These are phyloP conservation scores for Diceros bicornis DNA, from an alignment of 2,797 vertebrate genomes.

Conservation along the genomic window DNA sequence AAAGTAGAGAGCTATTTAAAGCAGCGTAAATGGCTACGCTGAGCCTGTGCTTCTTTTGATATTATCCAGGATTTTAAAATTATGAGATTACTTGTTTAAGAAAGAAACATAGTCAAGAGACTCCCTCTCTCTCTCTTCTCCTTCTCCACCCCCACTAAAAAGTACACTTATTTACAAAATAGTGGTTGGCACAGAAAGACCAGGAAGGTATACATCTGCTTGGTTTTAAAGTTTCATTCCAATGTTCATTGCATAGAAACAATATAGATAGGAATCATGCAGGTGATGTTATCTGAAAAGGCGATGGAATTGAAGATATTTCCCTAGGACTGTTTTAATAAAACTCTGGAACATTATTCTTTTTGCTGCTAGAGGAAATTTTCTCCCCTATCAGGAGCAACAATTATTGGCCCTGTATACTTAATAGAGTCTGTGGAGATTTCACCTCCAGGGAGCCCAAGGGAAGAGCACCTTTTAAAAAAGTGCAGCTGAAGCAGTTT, in stretches of 20 bases:
- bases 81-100: conserved; percentile 54
- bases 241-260: conserved; percentile 53
- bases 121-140: not conserved
- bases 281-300: conserved; percentile 37
- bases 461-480: conserved; percentile 25
- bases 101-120: conserved; percentile 20
- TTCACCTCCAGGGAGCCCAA: not conserved
- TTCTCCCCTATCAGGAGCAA: conserved; percentile 23
- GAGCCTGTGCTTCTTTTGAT: conserved; percentile 69
- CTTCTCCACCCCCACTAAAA: not conserved
- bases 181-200: conserved; percentile 54
- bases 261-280: conserved; percentile 33
- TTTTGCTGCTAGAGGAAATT: conserved; percentile 53
- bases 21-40: conserved; percentile 23
- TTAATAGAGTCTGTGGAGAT: conserved; percentile 9
- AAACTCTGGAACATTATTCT: not conserved
- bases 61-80: conserved; percentile 78
- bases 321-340: conserved; percentile 51
- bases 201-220: conserved; percentile 30
- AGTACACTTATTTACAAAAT: conserved; percentile 56
- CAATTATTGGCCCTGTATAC: not conserved
- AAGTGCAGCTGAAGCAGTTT: conserved; percentile 44
- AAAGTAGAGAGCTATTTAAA: conserved; percentile 69
- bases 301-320: not conserved
- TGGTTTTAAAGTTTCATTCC: conserved; percentile 11